Conservation (phyloP, 2,888 invertebrate genomes). For the Rhagonycha fulva region DNA sequence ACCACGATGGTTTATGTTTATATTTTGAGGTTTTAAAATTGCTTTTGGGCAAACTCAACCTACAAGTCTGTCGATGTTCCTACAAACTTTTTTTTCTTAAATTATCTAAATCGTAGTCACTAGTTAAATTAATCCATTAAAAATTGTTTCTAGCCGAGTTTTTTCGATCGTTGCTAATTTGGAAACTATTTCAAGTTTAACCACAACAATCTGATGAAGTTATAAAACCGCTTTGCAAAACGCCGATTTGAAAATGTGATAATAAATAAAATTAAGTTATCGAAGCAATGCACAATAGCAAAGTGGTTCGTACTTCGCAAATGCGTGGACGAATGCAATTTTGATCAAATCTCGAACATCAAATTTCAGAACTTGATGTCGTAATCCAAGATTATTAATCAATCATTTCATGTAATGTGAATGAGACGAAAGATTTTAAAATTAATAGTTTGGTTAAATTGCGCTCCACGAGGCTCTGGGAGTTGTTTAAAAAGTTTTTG, state of each 20-base stretch:
- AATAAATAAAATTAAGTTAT: not conserved
- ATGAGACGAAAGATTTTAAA: not conserved
- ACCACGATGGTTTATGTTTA: conserved; percentile 41
- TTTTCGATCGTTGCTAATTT: not conserved
- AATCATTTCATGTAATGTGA: not conserved
- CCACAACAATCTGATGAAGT: not conserved
- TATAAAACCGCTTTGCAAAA: not conserved
- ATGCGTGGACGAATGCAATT: not conserved
- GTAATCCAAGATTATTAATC: not conserved
- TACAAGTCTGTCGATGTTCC: conserved; percentile 36
- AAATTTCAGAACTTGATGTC: not conserved
- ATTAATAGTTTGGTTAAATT: not conserved
- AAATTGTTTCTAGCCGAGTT: not conserved
- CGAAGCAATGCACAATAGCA: not conserved
- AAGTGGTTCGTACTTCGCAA: not conserved
- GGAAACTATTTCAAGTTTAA: not conserved
- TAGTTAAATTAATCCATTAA: not conserved
- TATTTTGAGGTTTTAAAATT: conserved; percentile 52
- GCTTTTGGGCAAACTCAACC: conserved; percentile 51
- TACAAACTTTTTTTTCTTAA: not conserved
- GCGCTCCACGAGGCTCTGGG: not conserved
- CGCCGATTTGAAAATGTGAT: not conserved
- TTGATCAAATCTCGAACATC: not conserved
- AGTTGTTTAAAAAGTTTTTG: not conserved
- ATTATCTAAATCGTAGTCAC: not conserved